These are phyloP conservation scores for Gephyroberyx darwinii DNA, from an alignment of 2,797 vertebrate genomes.

Conservation along the genomic window DNA sequence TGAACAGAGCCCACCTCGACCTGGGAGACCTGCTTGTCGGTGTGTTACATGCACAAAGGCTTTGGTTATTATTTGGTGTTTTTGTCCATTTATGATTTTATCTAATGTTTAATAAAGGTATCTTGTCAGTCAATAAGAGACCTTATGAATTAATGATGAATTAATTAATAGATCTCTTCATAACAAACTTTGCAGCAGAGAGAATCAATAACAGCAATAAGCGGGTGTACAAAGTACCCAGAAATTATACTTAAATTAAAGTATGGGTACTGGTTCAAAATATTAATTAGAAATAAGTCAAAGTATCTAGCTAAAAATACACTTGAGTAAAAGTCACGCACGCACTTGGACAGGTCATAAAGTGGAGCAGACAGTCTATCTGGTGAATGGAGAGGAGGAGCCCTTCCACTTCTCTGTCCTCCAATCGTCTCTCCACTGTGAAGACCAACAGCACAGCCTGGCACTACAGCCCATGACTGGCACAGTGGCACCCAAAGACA, in stretches of 20 bases:
- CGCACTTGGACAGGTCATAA: slow-evolving; percentile 74
- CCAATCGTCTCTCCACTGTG: slow-evolving; percentile 82
- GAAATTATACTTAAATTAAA: too few species aligned
- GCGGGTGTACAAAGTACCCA: too few species aligned
- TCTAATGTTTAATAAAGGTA: neutral
- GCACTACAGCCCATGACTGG: slow-evolving; percentile 83
- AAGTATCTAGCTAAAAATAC: too few species aligned
- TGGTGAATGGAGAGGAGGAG: slow-evolving; percentile 87
- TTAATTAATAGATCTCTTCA: neutral
- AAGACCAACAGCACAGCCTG: slow-evolving; percentile 79
- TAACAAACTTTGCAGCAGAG: neutral
- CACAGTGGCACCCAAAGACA: slow-evolving; percentile 80
- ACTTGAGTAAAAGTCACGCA: too few species aligned
- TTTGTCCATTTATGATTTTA: neutral
- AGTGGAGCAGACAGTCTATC: slow-evolving; percentile 71
- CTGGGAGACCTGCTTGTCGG: slow-evolving; percentile 85
- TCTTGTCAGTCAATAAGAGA: neutral
- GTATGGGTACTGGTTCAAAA: too few species aligned
- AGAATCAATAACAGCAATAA: too few species aligned
- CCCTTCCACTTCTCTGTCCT: slow-evolving; percentile 82
- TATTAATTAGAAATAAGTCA: too few species aligned
- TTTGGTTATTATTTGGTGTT: neutral
- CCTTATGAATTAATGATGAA: too few species aligned
- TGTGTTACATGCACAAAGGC: slow-evolving; percentile 64
- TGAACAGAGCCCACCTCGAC: slow-evolving; percentile 85